Conservation (phyloP, 2,888 invertebrate species). For the Barypeithes pellucidus region DNA sequence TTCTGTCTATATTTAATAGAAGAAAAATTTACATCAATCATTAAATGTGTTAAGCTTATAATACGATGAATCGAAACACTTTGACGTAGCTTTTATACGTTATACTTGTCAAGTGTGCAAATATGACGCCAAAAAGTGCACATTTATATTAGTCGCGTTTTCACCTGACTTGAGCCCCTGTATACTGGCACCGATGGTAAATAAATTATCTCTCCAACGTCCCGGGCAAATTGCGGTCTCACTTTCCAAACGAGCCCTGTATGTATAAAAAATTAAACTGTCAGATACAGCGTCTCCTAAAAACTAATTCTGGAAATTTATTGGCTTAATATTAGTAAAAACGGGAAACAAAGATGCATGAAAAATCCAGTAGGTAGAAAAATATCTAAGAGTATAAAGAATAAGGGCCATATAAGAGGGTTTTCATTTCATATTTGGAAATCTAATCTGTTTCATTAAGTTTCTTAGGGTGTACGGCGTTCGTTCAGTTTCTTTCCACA, state of each 20-base stretch:
- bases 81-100: no score
- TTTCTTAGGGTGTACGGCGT: slow-evolving; percentile 59
- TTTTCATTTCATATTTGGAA: slow-evolving; percentile 53
- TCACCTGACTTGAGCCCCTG: no score
- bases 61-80: no score
- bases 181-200: not conserved
- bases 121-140: no score
- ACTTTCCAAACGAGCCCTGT: slow-evolving; percentile 30
- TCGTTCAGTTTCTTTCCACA: slow-evolving; percentile 55
- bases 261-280: slow-evolving; percentile 45
- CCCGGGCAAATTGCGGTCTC: not conserved
- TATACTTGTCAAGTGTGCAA: no score
- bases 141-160: no score
- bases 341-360: slow-evolving; percentile 43
- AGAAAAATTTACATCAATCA: no score
- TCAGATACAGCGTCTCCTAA: slow-evolving; percentile 43
- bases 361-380: slow-evolving; percentile 44
- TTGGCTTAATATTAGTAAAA: slow-evolving; percentile 43
- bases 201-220: slow-evolving; percentile 18
- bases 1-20: no score
- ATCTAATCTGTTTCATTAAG: slow-evolving; percentile 65
- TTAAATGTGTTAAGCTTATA: no score
- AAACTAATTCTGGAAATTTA: slow-evolving; percentile 44
- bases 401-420: slow-evolving; percentile 51
- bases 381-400: slow-evolving; percentile 44